Conservation (phyloP, 2,888 invertebrate genomes). For the Rambutsinella grinnellia region DNA sequence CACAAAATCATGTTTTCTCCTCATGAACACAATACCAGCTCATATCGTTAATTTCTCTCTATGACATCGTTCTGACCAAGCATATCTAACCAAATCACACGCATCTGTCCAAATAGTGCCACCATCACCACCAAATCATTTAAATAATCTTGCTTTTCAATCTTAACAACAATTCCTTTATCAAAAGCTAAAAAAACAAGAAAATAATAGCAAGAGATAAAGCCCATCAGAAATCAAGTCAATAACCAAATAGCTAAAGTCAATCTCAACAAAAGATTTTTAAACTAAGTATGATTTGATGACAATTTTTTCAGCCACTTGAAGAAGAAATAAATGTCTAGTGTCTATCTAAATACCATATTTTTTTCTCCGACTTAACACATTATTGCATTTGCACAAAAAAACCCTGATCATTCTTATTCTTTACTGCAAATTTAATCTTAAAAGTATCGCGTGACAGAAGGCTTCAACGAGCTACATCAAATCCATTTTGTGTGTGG, state of each 20-base stretch:
- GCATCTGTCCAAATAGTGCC: conserved; percentile 25
- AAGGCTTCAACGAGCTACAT: not conserved
- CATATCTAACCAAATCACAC: not conserved
- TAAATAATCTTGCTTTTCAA: conserved; percentile 44
- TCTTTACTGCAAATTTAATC: conserved; percentile 22
- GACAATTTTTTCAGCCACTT: conserved; percentile 23
- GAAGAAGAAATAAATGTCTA: conserved; percentile 9
- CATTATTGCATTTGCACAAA: not conserved
- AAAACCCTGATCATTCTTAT: not conserved
- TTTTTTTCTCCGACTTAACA: not conserved
- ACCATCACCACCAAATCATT: not conserved
- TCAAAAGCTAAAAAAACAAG: conserved; percentile 27
- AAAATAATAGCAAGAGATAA: not conserved
- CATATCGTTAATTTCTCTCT: not conserved
- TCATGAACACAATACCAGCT: too few species aligned
- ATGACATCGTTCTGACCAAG: not conserved
- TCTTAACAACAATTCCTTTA: conserved; percentile 25
- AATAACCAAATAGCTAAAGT: conserved; percentile 19
- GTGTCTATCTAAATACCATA: not conserved
- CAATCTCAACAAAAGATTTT: not conserved
- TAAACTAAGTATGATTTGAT: not conserved
- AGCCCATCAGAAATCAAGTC: conserved; percentile 15
- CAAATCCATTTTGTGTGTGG: not conserved
- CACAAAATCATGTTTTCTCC: conserved; percentile 36
- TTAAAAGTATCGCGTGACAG: conserved; percentile 36